phyloP scores from a whole-genome alignment of 2,113 vertebrate genomes.

The Siniperca knerii region DNA sequence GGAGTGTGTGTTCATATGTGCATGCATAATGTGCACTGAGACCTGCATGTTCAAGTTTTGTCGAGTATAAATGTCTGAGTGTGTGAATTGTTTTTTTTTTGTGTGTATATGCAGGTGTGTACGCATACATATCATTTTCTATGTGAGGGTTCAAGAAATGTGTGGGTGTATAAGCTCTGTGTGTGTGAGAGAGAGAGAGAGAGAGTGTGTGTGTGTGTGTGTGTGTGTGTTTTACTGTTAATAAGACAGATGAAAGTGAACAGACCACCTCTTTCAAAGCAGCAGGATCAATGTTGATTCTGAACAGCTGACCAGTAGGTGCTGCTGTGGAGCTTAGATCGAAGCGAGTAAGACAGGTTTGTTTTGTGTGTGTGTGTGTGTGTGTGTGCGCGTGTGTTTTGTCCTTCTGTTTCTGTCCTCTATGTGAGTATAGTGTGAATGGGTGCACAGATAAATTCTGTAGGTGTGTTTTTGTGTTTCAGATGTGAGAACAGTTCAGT shows the following conservation, averaged over 20 bases:
- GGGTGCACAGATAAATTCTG: slow-evolving; percentile 38
- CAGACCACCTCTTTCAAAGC: not conserved
- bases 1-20: slow-evolving; percentile 19
- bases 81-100: not conserved
- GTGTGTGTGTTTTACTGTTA: slow-evolving; percentile 16
- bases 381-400: not conserved
- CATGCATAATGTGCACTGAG: slow-evolving; percentile 37
- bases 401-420: slow-evolving; percentile 33
- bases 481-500: slow-evolving; percentile 42
- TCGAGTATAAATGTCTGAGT: not conserved
- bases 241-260: slow-evolving; percentile 37
- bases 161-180: not conserved
- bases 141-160: not conserved
- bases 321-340: slow-evolving; percentile 68
- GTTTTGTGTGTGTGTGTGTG: not conserved
- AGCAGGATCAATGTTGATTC: not conserved
- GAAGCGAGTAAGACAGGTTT: not conserved
- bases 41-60: slow-evolving; percentile 15
- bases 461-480: slow-evolving; percentile 52
- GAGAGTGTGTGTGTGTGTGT: not conserved
- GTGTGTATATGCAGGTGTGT: slow-evolving; percentile 11
- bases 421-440: slow-evolving; percentile 32
- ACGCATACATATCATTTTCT: not conserved
- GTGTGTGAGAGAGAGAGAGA: not conserved
- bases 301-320: slow-evolving; percentile 59